Evolutionary conservation across 2,113 vertebrate species (phyloP), one percentile per base, ranked within the genome.

Genomic region (Siniperca chuatsi): DNA sequence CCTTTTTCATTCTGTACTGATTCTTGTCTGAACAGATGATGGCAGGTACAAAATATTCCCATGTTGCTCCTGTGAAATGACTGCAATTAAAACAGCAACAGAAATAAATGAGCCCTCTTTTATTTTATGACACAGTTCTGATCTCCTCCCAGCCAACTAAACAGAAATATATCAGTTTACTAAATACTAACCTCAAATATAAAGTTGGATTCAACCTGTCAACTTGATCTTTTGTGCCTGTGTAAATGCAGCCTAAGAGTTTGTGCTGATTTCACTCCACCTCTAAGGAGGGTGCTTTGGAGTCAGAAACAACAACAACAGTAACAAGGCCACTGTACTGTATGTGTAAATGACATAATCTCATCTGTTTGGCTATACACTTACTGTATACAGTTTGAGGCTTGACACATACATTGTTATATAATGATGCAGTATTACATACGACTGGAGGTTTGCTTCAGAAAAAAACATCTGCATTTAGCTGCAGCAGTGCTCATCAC

Each of bases 401-500:
- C 61, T 55, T 29, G 33, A 69, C 35, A 61, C 40, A 60, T 66
- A 48, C 6, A 37, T 29, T 29, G 29, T 72, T 48, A 21, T 44
- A 33, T 44, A 33, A 54, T 65, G 54, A 54, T 40, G 37, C 25
- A 61, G 44, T 67, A 42, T 46, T 23, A 29, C 23, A 42, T 44
- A 16, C 6, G 18, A 60, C 64, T 67, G 29, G 8, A 50, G 48
- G 33, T 69, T 57, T 81, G 72, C 46, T 74, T 88, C 15, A 50
- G 11, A 40, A 20, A 81, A 29, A 71, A 18, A 50, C 11, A 21
- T 71, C 55, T 81, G 61, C 65, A 67, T 79, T 48, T 62, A 68
- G 61, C 55, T 84, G 83, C 68, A 84, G 65, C 37, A 44, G 66
- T 33, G 37, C 70, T 78, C 58, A 7, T 79, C 60, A 55, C 73